Base-by-base conservation (phyloP, 2,113 vertebrate species). In the Aspiorhynchus laticeps region DNA sequence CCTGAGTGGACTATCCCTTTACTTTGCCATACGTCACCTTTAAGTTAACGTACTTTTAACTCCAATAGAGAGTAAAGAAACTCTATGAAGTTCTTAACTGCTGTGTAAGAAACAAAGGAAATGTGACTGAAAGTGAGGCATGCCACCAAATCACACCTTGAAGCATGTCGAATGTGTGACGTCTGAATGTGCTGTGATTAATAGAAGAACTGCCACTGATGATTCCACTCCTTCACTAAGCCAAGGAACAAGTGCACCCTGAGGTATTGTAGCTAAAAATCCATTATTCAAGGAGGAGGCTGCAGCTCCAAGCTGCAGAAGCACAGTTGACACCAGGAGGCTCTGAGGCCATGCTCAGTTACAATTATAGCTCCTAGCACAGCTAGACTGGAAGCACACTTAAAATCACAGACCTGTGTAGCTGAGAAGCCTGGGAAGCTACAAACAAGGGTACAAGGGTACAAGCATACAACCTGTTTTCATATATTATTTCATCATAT, bases 211-310 rank as follows among this genome's bases (percentile, higher is more conserved):
- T 74, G 67, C 38, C 88, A 36, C 10, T 6, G 65, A 78, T 77
- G 88, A 84, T 93, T 92, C 91, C 90, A 91, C 93, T 91, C 88
- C 89, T 89, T 89, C 84, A 21, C 82, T 80, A 85, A 91, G 90
- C 85, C 31, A 88, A 88, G 87, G 93, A 93, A 93, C 86, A 90
- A 92, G 84, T 90, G 61, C 46, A 91, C 91, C 87, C 61, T 86
- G 63, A 46, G 28, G 90, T 91, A 91, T 87, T 86, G 77, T 69
- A 33, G 87, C 88, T 91, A 78, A 87, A 87, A 89, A 88, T 91
- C 90, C 89, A 93, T 94, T 92, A 92, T 75, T 56, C 80, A 91
- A 88, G 87, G 43, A 87, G 90, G 90, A 91, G 91, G 91, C 88
- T 85, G 92, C 87, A 90, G 88, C 79, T 91, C 87, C 90, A 73